Conservation (phyloP, 2,888 invertebrate genomes). For the Lysandra bellargus region DNA sequence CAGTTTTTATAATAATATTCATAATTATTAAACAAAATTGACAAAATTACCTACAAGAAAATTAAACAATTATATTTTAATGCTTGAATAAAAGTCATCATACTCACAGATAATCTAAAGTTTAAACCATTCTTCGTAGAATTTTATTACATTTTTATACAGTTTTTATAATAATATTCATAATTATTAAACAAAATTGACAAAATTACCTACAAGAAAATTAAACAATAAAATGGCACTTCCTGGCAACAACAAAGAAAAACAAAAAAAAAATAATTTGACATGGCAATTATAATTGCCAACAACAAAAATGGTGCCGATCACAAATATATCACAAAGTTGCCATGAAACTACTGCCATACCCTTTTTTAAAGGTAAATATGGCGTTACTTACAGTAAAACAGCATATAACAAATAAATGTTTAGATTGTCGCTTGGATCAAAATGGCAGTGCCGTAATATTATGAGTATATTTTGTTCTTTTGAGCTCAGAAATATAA, state of each 20-base stretch:
- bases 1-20: neutral
- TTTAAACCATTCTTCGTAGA: neutral
- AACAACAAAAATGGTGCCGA: neutral
- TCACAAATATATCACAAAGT: conserved; percentile 11
- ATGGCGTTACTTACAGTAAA: neutral
- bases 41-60: neutral
- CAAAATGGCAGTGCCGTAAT: neutral
- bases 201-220: neutral
- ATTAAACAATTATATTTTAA: neutral
- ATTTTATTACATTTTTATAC: neutral
- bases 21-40: neutral
- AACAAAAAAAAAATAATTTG: neutral
- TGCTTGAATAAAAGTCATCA: neutral
- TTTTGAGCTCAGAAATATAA: neutral
- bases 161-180: neutral
- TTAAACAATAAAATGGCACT: conserved; percentile 4
- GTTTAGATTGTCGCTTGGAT: neutral
- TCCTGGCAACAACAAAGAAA: neutral
- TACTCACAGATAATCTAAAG: neutral
- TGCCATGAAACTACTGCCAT: neutral
- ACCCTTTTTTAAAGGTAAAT: neutral
- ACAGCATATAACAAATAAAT: neutral
- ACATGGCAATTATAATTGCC: neutral
- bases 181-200: neutral
- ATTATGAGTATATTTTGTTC: neutral